phyloP scores from a whole-genome alignment of 1,140 invertebrate species.

The Eriosoma lanigerum region DNA sequence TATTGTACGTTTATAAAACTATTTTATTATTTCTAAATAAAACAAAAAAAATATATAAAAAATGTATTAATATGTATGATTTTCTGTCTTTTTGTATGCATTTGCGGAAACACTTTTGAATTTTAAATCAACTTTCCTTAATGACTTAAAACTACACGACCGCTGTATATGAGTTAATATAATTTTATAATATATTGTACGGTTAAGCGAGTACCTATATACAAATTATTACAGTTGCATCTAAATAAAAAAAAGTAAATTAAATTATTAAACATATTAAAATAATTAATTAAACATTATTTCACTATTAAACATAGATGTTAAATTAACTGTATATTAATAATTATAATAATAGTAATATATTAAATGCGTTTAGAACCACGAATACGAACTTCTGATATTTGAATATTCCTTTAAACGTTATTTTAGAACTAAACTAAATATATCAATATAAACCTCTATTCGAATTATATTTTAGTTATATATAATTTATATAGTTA shows the following conservation, averaged over 20 bases:
- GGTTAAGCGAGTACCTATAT: too few species aligned
- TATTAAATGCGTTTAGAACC: too few species aligned
- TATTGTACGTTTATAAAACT: not conserved
- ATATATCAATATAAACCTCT: too few species aligned
- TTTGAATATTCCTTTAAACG: too few species aligned
- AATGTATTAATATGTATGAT: conserved; percentile 26
- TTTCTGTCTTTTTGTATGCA: conserved; percentile 2
- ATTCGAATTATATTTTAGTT: too few species aligned
- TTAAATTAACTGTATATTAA: not conserved
- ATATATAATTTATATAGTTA: too few species aligned
- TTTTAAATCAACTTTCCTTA: not conserved
- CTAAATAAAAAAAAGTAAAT: not conserved
- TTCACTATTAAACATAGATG: not conserved
- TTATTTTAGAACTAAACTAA: too few species aligned
- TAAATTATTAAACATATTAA: not conserved
- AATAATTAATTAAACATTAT: not conserved
- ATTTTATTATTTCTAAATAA: conserved; percentile 1
- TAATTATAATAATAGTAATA: too few species aligned
- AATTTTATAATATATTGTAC: not conserved
- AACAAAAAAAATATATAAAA: not conserved
- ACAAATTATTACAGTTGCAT: not conserved
- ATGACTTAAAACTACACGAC: not conserved
- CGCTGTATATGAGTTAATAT: not conserved
- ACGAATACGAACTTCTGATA: too few species aligned
- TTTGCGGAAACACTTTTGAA: conserved; percentile 10